These are phyloP conservation scores for Macrotus californicus DNA, from an alignment of 2,113 vertebrate genomes.

Conservation along the genomic window DNA sequence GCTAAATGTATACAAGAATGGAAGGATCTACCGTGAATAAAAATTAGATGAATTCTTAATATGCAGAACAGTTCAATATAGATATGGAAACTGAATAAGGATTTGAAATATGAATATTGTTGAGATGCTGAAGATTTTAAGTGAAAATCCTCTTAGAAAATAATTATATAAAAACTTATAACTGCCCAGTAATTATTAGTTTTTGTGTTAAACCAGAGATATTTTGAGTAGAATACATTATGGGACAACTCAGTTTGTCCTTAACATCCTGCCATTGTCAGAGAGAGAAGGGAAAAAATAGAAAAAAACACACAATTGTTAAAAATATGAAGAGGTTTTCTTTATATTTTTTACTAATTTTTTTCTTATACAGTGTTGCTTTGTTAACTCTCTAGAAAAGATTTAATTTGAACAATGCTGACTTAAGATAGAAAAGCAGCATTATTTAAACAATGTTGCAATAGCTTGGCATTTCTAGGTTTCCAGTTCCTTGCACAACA, in stretches of 20 bases:
- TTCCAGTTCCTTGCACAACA: background rate
- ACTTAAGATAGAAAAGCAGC: background rate
- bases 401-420: background rate
- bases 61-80: background rate
- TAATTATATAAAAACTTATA: background rate
- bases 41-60: background rate
- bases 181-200: background rate
- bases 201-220: background rate
- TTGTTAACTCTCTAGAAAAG: background rate
- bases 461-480: background rate
- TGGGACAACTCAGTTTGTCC: background rate
- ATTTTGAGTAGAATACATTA: background rate
- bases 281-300: background rate
- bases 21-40: background rate
- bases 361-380: background rate
- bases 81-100: background rate
- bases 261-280: background rate
- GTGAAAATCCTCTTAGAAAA: background rate
- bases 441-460: background rate
- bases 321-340: background rate
- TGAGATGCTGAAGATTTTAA: background rate
- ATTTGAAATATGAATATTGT: background rate
- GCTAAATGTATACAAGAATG: background rate
- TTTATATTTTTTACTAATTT: background rate
- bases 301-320: too few relatives aligned